Conservation (phyloP, 2,113 vertebrate genomes). For the Callithrix jacchus region DNA sequence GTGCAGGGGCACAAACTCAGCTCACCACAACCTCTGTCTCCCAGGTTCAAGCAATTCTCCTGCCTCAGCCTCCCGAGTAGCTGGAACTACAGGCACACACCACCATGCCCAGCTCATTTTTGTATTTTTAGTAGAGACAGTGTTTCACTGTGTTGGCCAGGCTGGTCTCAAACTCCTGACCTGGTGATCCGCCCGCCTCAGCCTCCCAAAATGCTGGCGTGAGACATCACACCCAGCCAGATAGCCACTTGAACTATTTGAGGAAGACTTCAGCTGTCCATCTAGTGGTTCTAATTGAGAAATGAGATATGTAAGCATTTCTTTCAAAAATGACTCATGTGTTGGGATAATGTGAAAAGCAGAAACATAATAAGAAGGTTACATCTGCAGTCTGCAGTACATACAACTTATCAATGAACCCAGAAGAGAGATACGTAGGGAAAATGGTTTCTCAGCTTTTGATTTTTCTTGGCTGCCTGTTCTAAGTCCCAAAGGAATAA, state of each 20-base stretch:
- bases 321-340: conserved; percentile 28
- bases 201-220: no score
- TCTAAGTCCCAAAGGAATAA: background rate
- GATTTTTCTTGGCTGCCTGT: conserved; percentile 27
- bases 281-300: background rate
- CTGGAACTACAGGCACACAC: no score
- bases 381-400: background rate
- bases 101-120: no score
- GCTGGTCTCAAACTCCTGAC: no score
- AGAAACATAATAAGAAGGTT: conserved; percentile 9
- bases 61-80: no score
- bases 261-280: background rate
- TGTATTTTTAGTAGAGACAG: no score
- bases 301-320: background rate
- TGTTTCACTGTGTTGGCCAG: no score
- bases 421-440: conserved; percentile 22
- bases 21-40: no score
- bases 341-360: conserved; percentile 18
- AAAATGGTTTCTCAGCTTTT: background rate
- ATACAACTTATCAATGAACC: background rate
- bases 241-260: background rate
- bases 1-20: no score
- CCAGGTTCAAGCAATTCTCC: no score
- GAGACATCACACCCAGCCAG: no score
- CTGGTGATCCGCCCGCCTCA: no score